phyloP scores from a whole-genome alignment of 2,113 vertebrate species.

The Brachyhypopomus occidentalis region DNA sequence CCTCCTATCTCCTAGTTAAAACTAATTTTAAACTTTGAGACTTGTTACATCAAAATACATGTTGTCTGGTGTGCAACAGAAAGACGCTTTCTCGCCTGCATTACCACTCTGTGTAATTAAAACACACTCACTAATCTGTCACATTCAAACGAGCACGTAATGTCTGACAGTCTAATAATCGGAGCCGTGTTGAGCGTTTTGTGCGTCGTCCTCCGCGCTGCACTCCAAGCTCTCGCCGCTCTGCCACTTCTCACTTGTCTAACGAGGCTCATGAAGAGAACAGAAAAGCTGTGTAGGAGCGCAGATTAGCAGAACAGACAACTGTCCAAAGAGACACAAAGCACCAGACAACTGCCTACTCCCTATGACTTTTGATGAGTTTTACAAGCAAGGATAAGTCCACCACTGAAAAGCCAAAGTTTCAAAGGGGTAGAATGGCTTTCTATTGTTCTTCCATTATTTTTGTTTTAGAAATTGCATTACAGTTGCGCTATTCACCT shows the following conservation, averaged over 20 bases:
- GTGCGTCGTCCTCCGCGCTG: background rate
- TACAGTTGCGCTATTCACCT: no score
- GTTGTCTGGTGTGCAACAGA: background rate
- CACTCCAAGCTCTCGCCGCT: background rate
- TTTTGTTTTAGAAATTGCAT: no score
- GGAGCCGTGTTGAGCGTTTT: background rate
- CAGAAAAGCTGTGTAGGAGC: background rate
- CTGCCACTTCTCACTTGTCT: background rate
- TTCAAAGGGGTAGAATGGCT: no score
- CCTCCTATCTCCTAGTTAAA: background rate
- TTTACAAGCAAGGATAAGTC: no score
- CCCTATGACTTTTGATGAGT: no score
- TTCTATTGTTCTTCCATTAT: no score
- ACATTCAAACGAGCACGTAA: background rate
- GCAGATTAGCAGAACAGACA: background rate
- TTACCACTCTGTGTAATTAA: background rate
- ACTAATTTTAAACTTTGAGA: background rate
- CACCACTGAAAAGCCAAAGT: no score
- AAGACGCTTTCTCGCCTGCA: background rate
- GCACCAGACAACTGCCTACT: no score
- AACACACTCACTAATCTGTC: background rate
- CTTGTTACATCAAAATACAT: background rate
- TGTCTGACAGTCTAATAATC: slow-evolving; percentile 4
- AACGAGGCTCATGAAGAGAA: background rate
- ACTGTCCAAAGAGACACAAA: background rate